A percentile compares a stretch with the other conserved stretches of the same genome.
Conservation (phyloP, 2,797 vertebrate genomes). For the Crenichthys baileyi region DNA sequence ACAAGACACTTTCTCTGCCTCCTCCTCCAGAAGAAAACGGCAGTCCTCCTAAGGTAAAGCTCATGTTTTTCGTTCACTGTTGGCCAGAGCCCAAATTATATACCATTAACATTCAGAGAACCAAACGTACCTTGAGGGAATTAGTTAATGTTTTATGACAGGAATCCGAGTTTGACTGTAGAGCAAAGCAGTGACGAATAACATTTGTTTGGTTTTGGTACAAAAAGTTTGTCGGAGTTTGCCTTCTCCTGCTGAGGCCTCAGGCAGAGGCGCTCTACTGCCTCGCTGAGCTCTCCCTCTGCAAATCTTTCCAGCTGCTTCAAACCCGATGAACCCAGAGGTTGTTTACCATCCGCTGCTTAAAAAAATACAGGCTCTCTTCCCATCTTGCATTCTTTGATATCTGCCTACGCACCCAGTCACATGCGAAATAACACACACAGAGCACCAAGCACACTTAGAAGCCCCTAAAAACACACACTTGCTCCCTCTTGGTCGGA, state of each 20-base stretch:
- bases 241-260: conserved; percentile 55
- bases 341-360: conserved; percentile 81
- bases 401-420: conserved; percentile 72
- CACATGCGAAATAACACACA: conserved; percentile 60
- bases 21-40: conserved; percentile 92
- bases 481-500: conserved; percentile 15
- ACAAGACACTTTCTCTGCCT: conserved; percentile 87
- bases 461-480: conserved; percentile 29
- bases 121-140: conserved; percentile 21
- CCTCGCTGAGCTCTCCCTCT: conserved; percentile 66
- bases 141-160: conserved; percentile 23
- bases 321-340: conserved; percentile 82
- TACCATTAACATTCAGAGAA: conserved; percentile 27
- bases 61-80: conserved; percentile 37
- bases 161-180: conserved; percentile 26
- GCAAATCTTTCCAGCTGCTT: conserved; percentile 83
- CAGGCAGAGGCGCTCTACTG: conserved; percentile 47
- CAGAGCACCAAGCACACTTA: conserved; percentile 20
- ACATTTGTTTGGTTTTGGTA: conserved; percentile 57
- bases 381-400: conserved; percentile 80
- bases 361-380: conserved; percentile 77
- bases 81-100: conserved; percentile 33
- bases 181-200: conserved; percentile 35
- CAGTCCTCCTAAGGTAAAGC: conserved; percentile 91
- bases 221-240: conserved; percentile 63